These are phyloP conservation scores for Dendrolimus houi DNA, from an alignment of 2,888 invertebrate genomes.

Conservation along the genomic window DNA sequence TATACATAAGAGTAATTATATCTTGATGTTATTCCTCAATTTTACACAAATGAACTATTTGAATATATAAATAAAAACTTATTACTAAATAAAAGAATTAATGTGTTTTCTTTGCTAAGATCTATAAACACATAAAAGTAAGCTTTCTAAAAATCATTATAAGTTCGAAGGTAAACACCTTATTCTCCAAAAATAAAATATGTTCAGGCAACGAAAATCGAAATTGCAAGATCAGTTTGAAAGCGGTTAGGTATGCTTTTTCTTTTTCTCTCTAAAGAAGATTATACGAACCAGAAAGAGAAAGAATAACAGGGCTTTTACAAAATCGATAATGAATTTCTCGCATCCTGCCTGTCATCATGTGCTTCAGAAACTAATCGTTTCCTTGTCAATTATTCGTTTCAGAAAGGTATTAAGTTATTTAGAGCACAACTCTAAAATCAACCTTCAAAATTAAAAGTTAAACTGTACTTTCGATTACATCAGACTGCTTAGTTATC, in stretches of 20 bases:
- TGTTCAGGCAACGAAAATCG: not conserved
- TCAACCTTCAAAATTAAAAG: rapidly evolving
- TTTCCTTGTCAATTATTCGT: conserved; percentile 40
- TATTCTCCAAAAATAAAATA: no score
- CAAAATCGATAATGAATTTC: conserved; percentile 61
- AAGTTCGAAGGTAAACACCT: no score
- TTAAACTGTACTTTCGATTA: conserved; percentile 13
- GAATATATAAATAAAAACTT: no score
- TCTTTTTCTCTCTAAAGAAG: not conserved
- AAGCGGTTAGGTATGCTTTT: not conserved
- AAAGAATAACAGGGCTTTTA: conserved; percentile 40
- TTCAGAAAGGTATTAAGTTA: conserved; percentile 20
- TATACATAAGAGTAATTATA: no score
- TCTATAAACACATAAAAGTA: no score
- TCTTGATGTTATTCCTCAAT: no score
- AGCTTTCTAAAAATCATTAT: no score
- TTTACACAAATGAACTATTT: no score
- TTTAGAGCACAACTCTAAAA: conserved; percentile 5
- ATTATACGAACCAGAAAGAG: conserved; percentile 14
- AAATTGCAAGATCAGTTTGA: not conserved
- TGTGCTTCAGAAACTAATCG: conserved; percentile 69
- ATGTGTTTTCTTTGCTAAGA: no score
- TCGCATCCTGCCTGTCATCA: conserved; percentile 68
- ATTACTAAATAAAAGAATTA: no score
- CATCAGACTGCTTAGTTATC: not conserved